Evolutionary conservation across 2,888 invertebrate genomes (phyloP).

Genomic region (Allophyes oxyacanthae): DNA sequence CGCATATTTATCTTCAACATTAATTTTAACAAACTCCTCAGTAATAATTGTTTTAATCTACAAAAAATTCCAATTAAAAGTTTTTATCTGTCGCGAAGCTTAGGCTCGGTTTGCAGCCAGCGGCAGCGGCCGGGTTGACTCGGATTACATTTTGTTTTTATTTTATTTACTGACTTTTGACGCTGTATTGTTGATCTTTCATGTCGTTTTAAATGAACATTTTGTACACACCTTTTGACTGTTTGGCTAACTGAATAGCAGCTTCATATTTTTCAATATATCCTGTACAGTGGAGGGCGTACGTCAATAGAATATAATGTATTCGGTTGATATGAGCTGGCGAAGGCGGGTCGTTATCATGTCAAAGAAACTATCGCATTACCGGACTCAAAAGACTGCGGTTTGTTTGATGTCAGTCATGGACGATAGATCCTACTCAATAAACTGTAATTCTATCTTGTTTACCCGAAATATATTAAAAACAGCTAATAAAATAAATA

Average conservation of each 20-base stretch:
- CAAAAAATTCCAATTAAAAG: slow-evolving; percentile 83
- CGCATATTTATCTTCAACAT: slow-evolving; percentile 66
- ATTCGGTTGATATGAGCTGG: slow-evolving; percentile 78
- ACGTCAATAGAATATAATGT: slow-evolving; percentile 79
- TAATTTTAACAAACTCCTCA: slow-evolving; percentile 70
- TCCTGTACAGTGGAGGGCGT: slow-evolving; percentile 56
- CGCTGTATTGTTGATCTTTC: slow-evolving; percentile 48
- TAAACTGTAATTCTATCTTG: slow-evolving; percentile 63
- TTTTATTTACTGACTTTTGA: slow-evolving; percentile 60
- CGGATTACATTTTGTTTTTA: slow-evolving; percentile 62
- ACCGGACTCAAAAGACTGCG: slow-evolving; percentile 83
- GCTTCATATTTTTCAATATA: slow-evolving; percentile 71
- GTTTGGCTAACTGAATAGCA: slow-evolving; percentile 11
- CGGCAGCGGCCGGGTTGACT: slow-evolving; percentile 56
- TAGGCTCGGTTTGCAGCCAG: slow-evolving; percentile 70
- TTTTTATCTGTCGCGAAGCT: slow-evolving; percentile 80
- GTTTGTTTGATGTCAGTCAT: slow-evolving; percentile 82
- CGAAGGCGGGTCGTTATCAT: slow-evolving; percentile 83
- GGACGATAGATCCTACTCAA: slow-evolving; percentile 67
- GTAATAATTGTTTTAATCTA: slow-evolving; percentile 83
- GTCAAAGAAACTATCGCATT: slow-evolving; percentile 88
- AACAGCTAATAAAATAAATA: slow-evolving; percentile 3
- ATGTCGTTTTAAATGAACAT: slow-evolving; percentile 45
- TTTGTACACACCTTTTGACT: slow-evolving; percentile 19
- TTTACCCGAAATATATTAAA: slow-evolving; percentile 26